A percentile compares a stretch with the other conserved stretches of the same genome.
Evolutionary conservation across 2,888 invertebrate species (phyloP).

Genomic region (Onchidella celtica): DNA sequence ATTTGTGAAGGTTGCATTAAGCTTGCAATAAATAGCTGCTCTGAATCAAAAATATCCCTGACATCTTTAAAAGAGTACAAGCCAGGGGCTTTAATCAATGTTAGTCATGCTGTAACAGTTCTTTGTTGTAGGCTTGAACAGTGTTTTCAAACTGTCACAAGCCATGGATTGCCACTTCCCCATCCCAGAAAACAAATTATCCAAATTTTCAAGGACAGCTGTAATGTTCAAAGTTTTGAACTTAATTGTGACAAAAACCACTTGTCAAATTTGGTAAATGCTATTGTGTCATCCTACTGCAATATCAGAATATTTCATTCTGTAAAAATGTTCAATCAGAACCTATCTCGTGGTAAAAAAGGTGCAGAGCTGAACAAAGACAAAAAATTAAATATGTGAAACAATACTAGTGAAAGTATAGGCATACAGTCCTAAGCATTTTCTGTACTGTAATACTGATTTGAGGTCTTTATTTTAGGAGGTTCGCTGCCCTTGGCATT

Average conservation of each 20-base stretch:
- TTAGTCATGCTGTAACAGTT: background rate
- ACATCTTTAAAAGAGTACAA: background rate
- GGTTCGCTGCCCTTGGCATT: too few relatives aligned
- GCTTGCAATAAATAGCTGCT: background rate
- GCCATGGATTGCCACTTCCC: background rate
- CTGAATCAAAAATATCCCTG: background rate
- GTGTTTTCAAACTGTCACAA: background rate
- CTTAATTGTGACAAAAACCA: background rate
- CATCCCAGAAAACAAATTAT: background rate
- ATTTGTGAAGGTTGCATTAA: background rate
- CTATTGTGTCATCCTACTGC: background rate
- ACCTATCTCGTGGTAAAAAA: background rate
- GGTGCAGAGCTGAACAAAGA: background rate
- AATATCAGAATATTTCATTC: background rate
- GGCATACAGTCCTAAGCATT: too few relatives aligned
- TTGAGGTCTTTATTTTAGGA: too few relatives aligned
- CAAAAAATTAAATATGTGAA: conserved; percentile 5
- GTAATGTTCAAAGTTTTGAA: background rate
- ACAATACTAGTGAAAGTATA: too few relatives aligned
- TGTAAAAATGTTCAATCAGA: background rate
- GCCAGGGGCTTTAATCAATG: background rate
- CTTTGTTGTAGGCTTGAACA: background rate
- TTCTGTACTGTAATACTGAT: too few relatives aligned
- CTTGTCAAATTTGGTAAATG: background rate
- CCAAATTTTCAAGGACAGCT: too few relatives aligned